These are phyloP conservation scores for Heteropelma amictum DNA, from an alignment of 2,888 invertebrate genomes.

Conservation along the genomic window DNA sequence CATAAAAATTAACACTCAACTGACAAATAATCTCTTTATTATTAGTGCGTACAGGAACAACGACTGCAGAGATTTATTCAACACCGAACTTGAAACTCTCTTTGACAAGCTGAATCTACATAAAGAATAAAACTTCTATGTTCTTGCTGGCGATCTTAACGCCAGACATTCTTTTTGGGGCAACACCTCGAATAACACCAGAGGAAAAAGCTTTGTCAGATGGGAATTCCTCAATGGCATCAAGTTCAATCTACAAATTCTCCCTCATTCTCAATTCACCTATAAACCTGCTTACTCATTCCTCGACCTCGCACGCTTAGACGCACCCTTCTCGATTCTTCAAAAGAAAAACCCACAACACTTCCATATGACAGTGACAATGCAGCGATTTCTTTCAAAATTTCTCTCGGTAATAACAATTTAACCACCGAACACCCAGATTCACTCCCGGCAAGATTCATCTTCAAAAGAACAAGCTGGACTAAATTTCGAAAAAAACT, in stretches of 20 bases:
- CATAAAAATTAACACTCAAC: neutral
- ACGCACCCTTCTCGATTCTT: neutral
- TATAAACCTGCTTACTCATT: conserved; percentile 7
- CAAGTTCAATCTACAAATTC: neutral
- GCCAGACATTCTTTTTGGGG: neutral
- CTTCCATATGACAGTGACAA: conserved; percentile 45
- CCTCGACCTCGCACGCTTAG: conserved; percentile 24
- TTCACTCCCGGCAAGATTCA: neutral
- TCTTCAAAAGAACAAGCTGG: conserved; percentile 41
- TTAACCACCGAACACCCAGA: neutral
- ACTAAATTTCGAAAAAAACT: conserved; percentile 21
- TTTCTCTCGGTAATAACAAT: neutral
- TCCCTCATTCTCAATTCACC: neutral
- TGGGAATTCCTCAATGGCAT: neutral
- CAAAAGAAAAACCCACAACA: neutral
- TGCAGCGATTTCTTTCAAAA: conserved; percentile 6
- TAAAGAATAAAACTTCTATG: neutral
- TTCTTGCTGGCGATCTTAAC: conserved; percentile 15
- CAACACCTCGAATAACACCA: neutral
- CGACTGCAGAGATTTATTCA: neutral
- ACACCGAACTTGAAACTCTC: neutral
- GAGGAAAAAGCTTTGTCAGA: neutral
- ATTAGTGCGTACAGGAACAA: conserved; percentile 5
- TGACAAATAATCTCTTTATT: neutral
- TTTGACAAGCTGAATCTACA: neutral